Evolutionary conservation across 2,888 invertebrate species (phyloP), one percentile per base, ranked within the genome.

Genomic region (Athripsodes cinereus): DNA sequence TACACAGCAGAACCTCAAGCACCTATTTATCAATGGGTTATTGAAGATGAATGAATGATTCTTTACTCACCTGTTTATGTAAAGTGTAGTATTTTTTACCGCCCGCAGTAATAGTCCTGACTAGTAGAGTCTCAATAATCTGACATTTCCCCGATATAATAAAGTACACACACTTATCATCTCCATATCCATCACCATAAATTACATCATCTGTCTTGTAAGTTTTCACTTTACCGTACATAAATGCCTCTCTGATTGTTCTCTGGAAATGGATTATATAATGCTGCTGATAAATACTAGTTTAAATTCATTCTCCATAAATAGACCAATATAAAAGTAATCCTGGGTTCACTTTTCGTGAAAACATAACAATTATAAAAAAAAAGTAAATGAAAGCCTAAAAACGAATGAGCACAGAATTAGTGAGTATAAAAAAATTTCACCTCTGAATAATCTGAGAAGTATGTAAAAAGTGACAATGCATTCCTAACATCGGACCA

Each of bases 191-290:
- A 46, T 61, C 60, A 10, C 61, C 63, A 11, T 61, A 53, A 31
- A 63, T 63, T 19, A 58, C 55, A 31, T 63, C 60, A 34, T 59
- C 22, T n/a, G 52, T 10, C 35, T 58, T 55, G 19, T 18, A 61
- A 11, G 19, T 50, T 44, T 56, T 60, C 31, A 61, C 56, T 53
- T 63, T 61, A 11, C 55, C 61, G 44, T 59, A 67, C 64, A 86
- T 82, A 65, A 85, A 86, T 66, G 85, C 84, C 69, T 86, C 86
- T 49, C 84, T 76, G 53, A 78, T 76, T 0, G 81, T 76, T 1
- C 80, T 75, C 78, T 78, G 16, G 22, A 52, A 58, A 40, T 5
- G n/a, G n/a, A n/a, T n/a, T n/a, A n/a, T n/a, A n/a, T n/a, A n/a
- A n/a, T n/a, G n/a, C n/a, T n/a, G n/a, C n/a, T n/a, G n/a, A n/a